phyloP scores from a whole-genome alignment of 2,113 vertebrate genomes.

The Lycocorax pyrrhopterus region DNA sequence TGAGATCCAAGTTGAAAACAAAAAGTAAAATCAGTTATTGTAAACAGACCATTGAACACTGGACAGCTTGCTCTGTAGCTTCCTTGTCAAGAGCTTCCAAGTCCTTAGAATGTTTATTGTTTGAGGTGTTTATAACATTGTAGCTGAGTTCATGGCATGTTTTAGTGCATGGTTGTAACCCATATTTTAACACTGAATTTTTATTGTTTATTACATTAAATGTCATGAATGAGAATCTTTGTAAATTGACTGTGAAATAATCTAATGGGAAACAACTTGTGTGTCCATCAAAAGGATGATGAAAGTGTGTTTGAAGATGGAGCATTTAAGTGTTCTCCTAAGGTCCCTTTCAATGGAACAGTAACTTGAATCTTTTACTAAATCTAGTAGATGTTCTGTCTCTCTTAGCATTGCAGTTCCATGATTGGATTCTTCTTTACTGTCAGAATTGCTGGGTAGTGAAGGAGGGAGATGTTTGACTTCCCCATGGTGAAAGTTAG shows the following conservation, averaged over 20 bases:
- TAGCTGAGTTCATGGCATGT: background rate
- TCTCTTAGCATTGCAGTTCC: background rate
- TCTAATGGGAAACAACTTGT: background rate
- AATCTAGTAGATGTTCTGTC: background rate
- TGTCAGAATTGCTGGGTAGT: background rate
- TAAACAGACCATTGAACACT: background rate
- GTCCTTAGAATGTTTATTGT: background rate
- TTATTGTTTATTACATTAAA: background rate
- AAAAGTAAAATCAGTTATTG: background rate
- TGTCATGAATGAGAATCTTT: background rate
- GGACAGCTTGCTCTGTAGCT: background rate
- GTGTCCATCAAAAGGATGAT: background rate
- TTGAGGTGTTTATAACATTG: background rate
- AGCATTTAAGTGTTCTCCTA: background rate
- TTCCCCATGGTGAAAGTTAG: background rate
- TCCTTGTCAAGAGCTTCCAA: background rate
- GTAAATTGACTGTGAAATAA: background rate
- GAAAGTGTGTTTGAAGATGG: background rate
- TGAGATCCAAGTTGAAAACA: background rate
- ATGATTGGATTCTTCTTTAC: background rate
- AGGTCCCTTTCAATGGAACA: background rate
- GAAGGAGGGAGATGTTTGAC: background rate
- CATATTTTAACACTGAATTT: background rate
- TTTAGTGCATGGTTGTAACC: background rate
- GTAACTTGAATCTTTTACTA: background rate